Percentiles rank a stretch among this genome's conserved stretches.
Conservation (phyloP, 2,888 invertebrate genomes). For the Allolobophora icterica region DNA sequence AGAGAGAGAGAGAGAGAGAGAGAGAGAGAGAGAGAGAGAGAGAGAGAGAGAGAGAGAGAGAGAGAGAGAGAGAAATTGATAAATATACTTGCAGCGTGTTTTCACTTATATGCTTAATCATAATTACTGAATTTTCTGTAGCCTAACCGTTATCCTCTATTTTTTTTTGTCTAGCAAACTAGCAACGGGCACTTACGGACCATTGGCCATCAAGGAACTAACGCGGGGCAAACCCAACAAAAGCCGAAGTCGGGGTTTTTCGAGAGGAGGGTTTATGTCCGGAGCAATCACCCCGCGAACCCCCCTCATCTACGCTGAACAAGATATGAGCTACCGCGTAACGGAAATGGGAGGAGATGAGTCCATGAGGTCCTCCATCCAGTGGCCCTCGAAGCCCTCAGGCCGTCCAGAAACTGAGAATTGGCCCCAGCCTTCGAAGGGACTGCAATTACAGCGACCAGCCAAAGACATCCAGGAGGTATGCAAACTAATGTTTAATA, state of each 20-base stretch:
- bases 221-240: constrained; percentile 36
- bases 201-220: constrained; percentile 45
- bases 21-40: no score
- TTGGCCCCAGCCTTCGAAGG: background rate
- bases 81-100: no score
- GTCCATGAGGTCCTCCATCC: constrained; percentile 12
- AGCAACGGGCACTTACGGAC: constrained; percentile 45
- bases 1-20: no score
- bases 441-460: background rate
- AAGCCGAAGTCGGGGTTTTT: constrained; percentile 28
- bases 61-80: no score
- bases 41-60: no score
- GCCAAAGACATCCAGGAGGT: background rate
- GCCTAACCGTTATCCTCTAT: background rate
- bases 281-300: constrained; percentile 22
- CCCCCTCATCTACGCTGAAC: constrained; percentile 13
- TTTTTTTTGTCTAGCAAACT: constrained; percentile 33
- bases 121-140: background rate
- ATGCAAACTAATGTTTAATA: no score
- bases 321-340: background rate
- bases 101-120: background rate
- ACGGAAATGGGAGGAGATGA: background rate
- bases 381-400: constrained; percentile 24
- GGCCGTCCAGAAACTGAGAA: background rate
- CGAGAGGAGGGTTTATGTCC: constrained; percentile 2